Base-by-base conservation (phyloP, 2,113 vertebrate genomes). In the Forbesichthys agassizii region DNA sequence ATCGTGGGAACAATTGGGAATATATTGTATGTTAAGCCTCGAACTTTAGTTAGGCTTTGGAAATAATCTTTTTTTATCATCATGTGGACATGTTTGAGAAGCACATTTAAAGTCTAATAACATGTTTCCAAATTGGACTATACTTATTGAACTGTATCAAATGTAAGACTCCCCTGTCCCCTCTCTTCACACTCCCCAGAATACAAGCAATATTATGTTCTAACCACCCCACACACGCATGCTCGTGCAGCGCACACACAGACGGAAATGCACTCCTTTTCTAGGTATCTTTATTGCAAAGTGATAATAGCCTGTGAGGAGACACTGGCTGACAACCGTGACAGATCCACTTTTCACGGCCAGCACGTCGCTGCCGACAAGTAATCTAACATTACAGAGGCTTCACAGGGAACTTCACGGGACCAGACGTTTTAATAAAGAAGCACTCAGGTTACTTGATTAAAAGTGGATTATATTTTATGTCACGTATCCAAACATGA, bases 241-340 rank as follows among this genome's bases (percentile, higher is more conserved):
- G 14, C 52, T 47, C 54, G 53, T 47, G 3, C 9, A 59, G 18
- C 51, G 36, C 52, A 55, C 66, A 58, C 66, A 58, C 56, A 33
- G 20, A 64, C 48, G 18, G 42, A 62, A 6, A 62, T 18, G 18
- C 13, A 49, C 61, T 59, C 36, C 27, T 9, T 57, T 48, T 33
- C 6, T 71, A 10, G n/a, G 59, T 46, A 8, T 59, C n/a, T 59
- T 73, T 18, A 60, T 63, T 63, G 54, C 14, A 75, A 68, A 69
- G 58, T 64, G 16, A 61, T 58, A 61, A 58, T 47, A 64, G 72
- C 33, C 59, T 64, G 61, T 36, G 13, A 72, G 58, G 16, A 33
- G 27, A 68, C 5, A 6, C 42, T 9, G n/a, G 51, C 20, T 69
- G 70, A 71, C 52, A 66, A 51, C 20, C 42, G 20, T 48, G 9